Evolutionary conservation across 1,140 invertebrate genomes (phyloP), one percentile per base, ranked within the genome.

Genomic region (Solenopsis invicta): DNA sequence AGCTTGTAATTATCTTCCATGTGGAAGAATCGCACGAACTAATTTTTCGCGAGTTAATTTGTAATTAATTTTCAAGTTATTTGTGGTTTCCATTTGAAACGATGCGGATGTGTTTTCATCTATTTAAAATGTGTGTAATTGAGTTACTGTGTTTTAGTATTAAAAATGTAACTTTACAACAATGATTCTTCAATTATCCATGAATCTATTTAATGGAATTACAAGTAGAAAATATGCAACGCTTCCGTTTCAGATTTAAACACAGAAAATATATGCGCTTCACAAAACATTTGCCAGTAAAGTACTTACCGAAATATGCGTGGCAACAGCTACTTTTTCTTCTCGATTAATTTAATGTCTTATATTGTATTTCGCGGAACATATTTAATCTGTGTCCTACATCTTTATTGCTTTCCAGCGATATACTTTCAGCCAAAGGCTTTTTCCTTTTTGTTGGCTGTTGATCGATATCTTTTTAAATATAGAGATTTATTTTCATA

Each of bases 361-460:
- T 12, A 64, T 66, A 16, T 61, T 50, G 52, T 41, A 69, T 85
- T 88, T 88, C 81, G 34, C 29, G 37, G 56, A 78, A 85, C 29
- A 9, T 41, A 66, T 50, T 34, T 88, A 80, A 89, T 88, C 88
- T 21, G 13, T 24, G 75, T 45, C 34, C 74, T 87, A 80, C 74
- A 89, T 89, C 80, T 88, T 48, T 41, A 67, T 78, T 87, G 50
- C 61, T 48, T 72, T 52, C 41, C 41, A 41, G 41, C n/a, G 24
- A 78, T 41, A 29, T 59, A 24, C 64, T 80, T 64, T 12, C 72
- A 61, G 29, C 76, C 9, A 81, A 41, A 37, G 67, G 77, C 24
- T 54, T 54, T 86, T 48, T 54, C 24, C 5, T 61, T 88, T 76
- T 84, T 48, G 13, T 54, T 29, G 9, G 12, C 10, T 54, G 61